Evolutionary conservation across 2,888 invertebrate species (phyloP).

Genomic region (Sphinx pinastri): DNA sequence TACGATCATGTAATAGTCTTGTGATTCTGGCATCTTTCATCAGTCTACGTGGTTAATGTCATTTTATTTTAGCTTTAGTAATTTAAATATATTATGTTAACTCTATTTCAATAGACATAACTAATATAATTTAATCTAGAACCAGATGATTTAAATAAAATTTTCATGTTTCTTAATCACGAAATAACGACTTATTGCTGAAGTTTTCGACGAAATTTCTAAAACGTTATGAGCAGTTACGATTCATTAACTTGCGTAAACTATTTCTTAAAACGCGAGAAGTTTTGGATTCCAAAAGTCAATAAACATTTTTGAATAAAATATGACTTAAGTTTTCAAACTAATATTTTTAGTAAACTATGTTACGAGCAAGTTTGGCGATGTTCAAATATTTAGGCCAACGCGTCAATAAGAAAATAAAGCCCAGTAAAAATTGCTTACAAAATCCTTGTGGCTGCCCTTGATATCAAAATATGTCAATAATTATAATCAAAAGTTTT

Average conservation of each 20-base stretch:
- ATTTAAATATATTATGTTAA: too few species aligned
- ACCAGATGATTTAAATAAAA: background rate
- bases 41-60: too few species aligned
- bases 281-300: background rate
- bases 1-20: background rate
- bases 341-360: slow-evolving; percentile 1
- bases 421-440: background rate
- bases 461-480: background rate
- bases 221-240: slow-evolving; percentile 2
- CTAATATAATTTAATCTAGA: too few species aligned
- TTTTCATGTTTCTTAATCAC: background rate
- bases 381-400: slow-evolving; percentile 30
- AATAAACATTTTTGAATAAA: background rate
- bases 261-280: slow-evolving; percentile 9
- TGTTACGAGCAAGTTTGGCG: slow-evolving; percentile 29
- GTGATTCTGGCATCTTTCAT: background rate
- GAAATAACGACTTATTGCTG: background rate
- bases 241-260: background rate
- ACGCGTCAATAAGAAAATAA: slow-evolving; percentile 15
- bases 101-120: too few species aligned
- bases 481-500: slow-evolving; percentile 4
- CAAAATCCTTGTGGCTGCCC: background rate
- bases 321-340: slow-evolving; percentile 13
- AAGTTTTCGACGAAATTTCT: background rate
- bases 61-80: too few species aligned